Evolutionary conservation across 2,888 invertebrate genomes (phyloP), one percentile per base, ranked within the genome.

Genomic region (Eristalis arbustorum): DNA sequence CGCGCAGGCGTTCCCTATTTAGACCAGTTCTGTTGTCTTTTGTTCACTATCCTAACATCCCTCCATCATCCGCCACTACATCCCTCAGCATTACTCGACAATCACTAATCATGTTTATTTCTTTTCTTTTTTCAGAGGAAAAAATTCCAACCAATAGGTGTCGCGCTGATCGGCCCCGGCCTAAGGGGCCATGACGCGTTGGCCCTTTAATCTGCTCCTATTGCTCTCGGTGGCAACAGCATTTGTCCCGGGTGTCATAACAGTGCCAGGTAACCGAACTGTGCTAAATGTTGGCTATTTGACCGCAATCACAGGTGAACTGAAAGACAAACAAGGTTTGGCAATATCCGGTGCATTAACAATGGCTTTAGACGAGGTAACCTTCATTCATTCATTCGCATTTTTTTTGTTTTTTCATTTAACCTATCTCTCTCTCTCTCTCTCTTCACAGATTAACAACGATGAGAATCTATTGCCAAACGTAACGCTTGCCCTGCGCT

Each of bases 281-380:
- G 91, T 94, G 87, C 94, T 98, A 90, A 97, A 96, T 90, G 95
- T 98, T 90, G 98, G 98, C 88, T 98, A 97, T 93, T 94, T 98
- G 91, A 96, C 97, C 71, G 97, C 97, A 77, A 95, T 96, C 91
- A 96, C 95, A 92, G 97, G 96, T 90, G 95, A 94, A 75, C 94
- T 95, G 89, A 95, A 95, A 90, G 96, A 96, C 91, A 95, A 96
- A 88, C 97, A 97, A 93, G 98, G 98, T 23, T 94, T 98, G 90
- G 95, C 96, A 88, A 96, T 98, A 90, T 97, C 98, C 72, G 98
- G 98, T 78, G 98, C 98, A 73, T 95, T 98, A 89, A 95, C 97
- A 63, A 95, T 97, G 95, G 98, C 98, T 72, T 94, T 98, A 78
- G 95, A 97, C 89, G 95, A 96, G 94, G 97, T 98, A 91, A 90